Conservation (phyloP, 2,888 invertebrate genomes). For the Ditula angustiorana region DNA sequence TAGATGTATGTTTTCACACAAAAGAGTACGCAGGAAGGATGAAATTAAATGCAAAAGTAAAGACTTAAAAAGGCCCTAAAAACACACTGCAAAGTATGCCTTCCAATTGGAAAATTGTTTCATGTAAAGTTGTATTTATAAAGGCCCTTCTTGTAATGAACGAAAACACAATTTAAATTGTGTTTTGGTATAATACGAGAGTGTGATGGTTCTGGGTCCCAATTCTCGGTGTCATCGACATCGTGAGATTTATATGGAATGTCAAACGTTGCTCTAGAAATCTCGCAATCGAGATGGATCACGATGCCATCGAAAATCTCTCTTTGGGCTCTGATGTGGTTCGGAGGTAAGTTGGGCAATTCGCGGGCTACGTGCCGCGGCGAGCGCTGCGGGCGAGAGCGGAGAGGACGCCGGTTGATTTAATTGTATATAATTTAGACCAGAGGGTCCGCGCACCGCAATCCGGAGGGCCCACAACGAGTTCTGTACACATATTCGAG, state of each 20-base stretch:
- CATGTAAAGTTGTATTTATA: slow-evolving; percentile 11
- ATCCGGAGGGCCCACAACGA: slow-evolving; percentile 6
- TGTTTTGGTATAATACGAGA: slow-evolving; percentile 14
- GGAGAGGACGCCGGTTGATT: slow-evolving; percentile 16
- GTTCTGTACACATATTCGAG: background rate
- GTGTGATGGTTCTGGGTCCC: slow-evolving; percentile 8
- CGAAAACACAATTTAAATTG: slow-evolving; percentile 24
- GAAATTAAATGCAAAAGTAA: too few relatives aligned
- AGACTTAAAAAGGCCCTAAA: slow-evolving; percentile 8
- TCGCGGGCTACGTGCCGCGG: slow-evolving; percentile 25
- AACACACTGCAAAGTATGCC: background rate
- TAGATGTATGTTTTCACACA: too few relatives aligned
- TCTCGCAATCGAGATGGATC: too few relatives aligned
- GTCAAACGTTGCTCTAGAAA: too few relatives aligned
- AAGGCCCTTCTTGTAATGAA: slow-evolving; percentile 26
- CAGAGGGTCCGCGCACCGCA: slow-evolving; percentile 17
- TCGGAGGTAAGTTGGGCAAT: slow-evolving; percentile 33
- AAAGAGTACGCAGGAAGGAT: too few relatives aligned
- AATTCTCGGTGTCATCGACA: too few relatives aligned
- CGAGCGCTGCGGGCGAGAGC: slow-evolving; percentile 16
- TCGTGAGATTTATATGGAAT: too few relatives aligned
- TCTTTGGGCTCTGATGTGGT: slow-evolving; percentile 2
- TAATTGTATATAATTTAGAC: slow-evolving; percentile 27
- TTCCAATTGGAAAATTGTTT: slow-evolving; percentile 1
- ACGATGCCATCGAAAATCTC: too few relatives aligned